Evolutionary conservation across 2,888 invertebrate species (phyloP), one percentile per base, ranked within the genome.

Genomic region (Lepeophtheirus nordmannii): DNA sequence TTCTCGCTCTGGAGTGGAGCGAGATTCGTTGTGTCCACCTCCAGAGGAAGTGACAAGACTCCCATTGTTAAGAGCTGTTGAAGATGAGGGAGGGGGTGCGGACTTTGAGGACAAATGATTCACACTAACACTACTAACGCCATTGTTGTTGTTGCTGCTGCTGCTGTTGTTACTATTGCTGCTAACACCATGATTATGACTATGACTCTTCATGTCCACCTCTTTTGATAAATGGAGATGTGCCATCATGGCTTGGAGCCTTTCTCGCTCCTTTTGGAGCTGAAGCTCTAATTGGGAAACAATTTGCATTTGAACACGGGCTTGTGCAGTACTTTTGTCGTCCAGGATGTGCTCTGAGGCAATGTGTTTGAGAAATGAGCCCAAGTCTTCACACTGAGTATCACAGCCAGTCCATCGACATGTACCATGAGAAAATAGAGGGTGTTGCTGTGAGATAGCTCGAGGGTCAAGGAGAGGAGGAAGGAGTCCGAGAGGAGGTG

Each of bases 351-450:
- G 96, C 69, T 92, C 90, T 10, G 85, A 84, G 76, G 90, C 90
- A 74, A 97, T 80, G 78, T 97, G 97, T 76, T 91, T 91, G 76
- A 46, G 22, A 23, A 63, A 53, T 10, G 63, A 10, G 11, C 22
- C 23, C 56, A 56, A 20, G 38, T 63, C 63, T 17, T 46, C 53
- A 17, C 53, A 89, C 69, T 89, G 84, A 62, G 86, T 85, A 79
- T 96, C 96, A 78, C 97, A 97, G 68, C 93, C 92, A 0, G 96
- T 94, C 97, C 97, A 97, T 76, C 89, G 89, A 80, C 97, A 97
- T 58, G 94, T 87, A 10, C 92, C 92, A 74, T 94, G 89, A 0
- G 91, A 89, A 73, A 87, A 92, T 14, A 92, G 80, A 30, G 89
- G 87, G 74, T 91, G 89, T 5, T 46, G 53, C 5, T 14, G 17